Base-by-base conservation (phyloP, 2,888 invertebrate species). In the Eristalis intricaria region DNA sequence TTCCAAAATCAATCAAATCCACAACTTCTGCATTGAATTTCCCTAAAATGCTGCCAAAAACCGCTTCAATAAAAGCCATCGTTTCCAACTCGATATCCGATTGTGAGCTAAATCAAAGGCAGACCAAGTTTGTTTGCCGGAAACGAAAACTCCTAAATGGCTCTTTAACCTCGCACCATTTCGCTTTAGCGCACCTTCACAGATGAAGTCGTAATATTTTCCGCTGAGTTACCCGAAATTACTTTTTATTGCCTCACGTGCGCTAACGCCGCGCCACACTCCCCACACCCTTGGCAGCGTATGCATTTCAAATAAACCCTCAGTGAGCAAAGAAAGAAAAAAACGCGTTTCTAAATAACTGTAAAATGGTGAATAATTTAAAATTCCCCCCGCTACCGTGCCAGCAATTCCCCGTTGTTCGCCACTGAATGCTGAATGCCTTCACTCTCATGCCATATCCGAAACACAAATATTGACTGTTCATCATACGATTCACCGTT, bases 381-480 rank as follows among this genome's bases (percentile, higher is more conserved):
- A 50, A 50, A 19, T 10, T 50, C 50, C 26, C 32, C 19, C 50
- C 50, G 50, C 10, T n/a, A n/a, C 2, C 19, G 19, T 19, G 2
- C 19, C 19, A 19, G 13, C 19, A 4, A 19, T 4, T 50, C 19
- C 0, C 50, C 50, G 50, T 8, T 19, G 19, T 40, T 63, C 13
- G 5, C 58, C 15, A 11, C 11, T 13, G 11, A 40, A 60, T 8
- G 26, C 38, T 23, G 1, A 56, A 38, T 56, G 29, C 15, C 8
- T n/a, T 50, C 13, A 50, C 50, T n/a, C 35, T 10, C 22, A 15
- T 23, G 56, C 38, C 35, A 64, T 58, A 75, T 74, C 43, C 11
- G n/a, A 58, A 74, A 65, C 15, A 13, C 23, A 84, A 64, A 84
- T 58, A 84, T 74, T 64, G 64, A 15, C 58, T 60, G 61, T 70